Evolutionary conservation across 2,797 vertebrate genomes (phyloP), one percentile per base, ranked within the genome.

Genomic region (Pteronotus mesoamericanus): DNA sequence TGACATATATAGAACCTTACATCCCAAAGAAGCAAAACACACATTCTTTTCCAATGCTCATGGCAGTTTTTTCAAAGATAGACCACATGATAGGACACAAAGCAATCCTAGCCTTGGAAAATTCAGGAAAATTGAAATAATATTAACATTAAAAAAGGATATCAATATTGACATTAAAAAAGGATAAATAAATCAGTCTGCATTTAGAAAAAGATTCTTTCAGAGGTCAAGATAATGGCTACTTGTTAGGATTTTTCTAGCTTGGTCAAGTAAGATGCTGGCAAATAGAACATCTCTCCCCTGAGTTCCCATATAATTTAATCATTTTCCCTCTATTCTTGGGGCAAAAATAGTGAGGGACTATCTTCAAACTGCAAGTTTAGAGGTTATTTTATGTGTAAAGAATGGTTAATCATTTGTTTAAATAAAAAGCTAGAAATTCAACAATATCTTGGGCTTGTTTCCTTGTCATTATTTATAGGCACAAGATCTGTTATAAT

Each of bases 331-430:
- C 84, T 97, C 82, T 97, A 46, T 93, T 95, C 72, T 61, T 96
- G 42, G 71, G 71, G 91, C 51, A 96, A 77, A 98, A 96, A 39
- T 95, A 95, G 86, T 84, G 93, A 97, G 96, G 92, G 91, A 78
- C 66, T 94, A 89, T 85, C 85, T 64, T 89, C 96, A 96, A 10
- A 75, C 80, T 94, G 86, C 83, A 87, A 95, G 89, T 95, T 96
- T 71, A 96, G 89, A 97, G 96, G 84, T 94, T 95, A 72, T 26
- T 97, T 97, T 96, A 93, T 95, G n/a, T 95, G 97, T 97, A 42
- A 89, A 96, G 97, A 96, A 95, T 18, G 34, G 71, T 90, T 55
- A 16, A 64, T 94, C 88, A 95, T 96, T 98, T 97, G 87, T n/a
- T 61, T 84, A 97, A 97, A 97, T 96, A 83, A 39, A 93, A 96